Percentiles rank a stretch among this genome's conserved stretches.
phyloP scores from a whole-genome alignment of 2,797 vertebrate species.

The Telmatherina bonti region DNA sequence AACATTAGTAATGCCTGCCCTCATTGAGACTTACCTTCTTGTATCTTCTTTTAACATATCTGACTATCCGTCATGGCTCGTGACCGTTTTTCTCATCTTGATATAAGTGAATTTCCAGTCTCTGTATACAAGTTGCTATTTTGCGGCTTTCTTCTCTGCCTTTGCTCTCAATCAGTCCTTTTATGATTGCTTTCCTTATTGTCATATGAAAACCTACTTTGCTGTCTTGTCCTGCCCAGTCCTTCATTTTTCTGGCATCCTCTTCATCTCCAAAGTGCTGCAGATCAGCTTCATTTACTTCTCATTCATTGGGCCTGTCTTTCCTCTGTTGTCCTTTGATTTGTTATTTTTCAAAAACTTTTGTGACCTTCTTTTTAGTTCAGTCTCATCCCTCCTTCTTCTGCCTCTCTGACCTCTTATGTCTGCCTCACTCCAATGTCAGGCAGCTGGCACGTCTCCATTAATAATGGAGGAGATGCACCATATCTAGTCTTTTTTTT shows the following conservation, averaged over 20 bases:
- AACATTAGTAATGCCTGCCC: slow-evolving; percentile 43
- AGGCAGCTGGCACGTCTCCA: slow-evolving; percentile 45
- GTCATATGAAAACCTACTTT: slow-evolving; percentile 3
- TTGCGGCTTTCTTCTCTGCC: slow-evolving; percentile 6
- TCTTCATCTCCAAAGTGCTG: background rate
- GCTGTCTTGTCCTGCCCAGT: slow-evolving; percentile 27
- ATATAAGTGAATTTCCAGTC: slow-evolving; percentile 38
- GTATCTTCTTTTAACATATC: slow-evolving; percentile 22
- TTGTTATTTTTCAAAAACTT: slow-evolving; percentile 18
- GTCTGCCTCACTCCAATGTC: slow-evolving; percentile 56
- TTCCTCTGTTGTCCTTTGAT: slow-evolving; percentile 23
- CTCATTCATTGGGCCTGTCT: background rate
- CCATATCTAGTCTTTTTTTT: slow-evolving; percentile 25
- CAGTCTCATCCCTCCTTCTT: slow-evolving; percentile 30
- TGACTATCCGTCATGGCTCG: slow-evolving; percentile 9
- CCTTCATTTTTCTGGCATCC: background rate
- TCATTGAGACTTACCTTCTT: slow-evolving; percentile 48
- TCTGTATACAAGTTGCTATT: background rate
- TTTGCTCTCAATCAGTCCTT: slow-evolving; percentile 8
- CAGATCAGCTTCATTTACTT: slow-evolving; percentile 17
- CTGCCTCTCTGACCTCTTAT: slow-evolving; percentile 56
- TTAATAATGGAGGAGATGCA: slow-evolving; percentile 70
- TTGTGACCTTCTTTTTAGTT: slow-evolving; percentile 18
- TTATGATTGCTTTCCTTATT: slow-evolving; percentile 11
- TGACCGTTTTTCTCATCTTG: slow-evolving; percentile 34